phyloP scores from a whole-genome alignment of 2,797 vertebrate species.

The Tragopan temminckii region DNA sequence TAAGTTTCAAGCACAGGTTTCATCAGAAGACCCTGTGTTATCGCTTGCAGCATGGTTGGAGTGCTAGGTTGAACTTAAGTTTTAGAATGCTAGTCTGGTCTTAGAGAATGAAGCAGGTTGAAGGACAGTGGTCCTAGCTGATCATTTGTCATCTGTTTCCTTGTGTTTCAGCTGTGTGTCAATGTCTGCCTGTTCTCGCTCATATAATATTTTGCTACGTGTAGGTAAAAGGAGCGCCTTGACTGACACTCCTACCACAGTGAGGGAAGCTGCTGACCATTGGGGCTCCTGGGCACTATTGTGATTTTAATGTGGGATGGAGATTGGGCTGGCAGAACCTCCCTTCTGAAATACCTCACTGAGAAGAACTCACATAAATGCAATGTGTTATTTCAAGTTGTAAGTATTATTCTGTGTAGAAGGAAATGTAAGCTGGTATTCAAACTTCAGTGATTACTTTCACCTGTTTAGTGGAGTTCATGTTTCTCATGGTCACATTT shows the following conservation, averaged over 20 bases:
- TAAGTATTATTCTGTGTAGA: not conserved
- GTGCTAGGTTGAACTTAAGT: not conserved
- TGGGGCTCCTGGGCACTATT: not conserved
- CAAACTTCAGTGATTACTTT: not conserved
- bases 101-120: not conserved
- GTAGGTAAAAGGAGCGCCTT: not conserved
- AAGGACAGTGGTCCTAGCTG: not conserved
- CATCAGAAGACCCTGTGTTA: not conserved
- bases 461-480: not conserved
- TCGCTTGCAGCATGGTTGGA: not conserved
- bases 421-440: not conserved
- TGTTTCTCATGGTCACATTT: not conserved
- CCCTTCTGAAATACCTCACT: not conserved
- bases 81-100: not conserved
- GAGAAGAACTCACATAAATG: not conserved
- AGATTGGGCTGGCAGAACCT: not conserved
- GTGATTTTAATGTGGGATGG: not conserved
- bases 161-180: not conserved
- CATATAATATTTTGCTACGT: accelerated
- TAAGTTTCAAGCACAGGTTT: not conserved
- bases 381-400: not conserved
- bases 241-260: accelerated
- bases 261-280: not conserved
- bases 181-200: not conserved
- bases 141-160: not conserved